Base-by-base conservation (phyloP, 2,113 vertebrate genomes). In the Macroglossus sobrinus region DNA sequence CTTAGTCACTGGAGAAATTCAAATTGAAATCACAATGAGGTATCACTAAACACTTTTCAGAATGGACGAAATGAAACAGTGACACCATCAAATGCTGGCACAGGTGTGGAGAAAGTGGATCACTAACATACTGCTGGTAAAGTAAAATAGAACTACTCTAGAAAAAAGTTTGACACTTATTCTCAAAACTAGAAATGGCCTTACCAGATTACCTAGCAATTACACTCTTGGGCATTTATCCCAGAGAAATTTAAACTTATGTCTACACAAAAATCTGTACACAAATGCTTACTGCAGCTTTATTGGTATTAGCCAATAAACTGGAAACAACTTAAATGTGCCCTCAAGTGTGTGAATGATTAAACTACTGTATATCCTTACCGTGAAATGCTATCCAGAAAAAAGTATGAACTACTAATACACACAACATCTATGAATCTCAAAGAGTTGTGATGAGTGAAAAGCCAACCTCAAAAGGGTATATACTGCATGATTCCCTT, bases 181-280 rank as follows among this genome's bases (percentile, higher is more conserved):
- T 69, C 53, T 93, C 71, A 80, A 89, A 95, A 91, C n/a, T 75
- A 68, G 75, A 96, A 90, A 61, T 43, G 15, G 7, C 63, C 68
- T 66, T 57, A 53, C 4, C 21, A 43, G n/a, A 57, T 59, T 22
- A 79, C 28, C 26, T 14, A 57, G 22, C 28, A 85, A 59, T 3
- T 64, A 6, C 19, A 69, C 14, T 55, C 57, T 50, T 89, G 18
- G 43, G 19, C 15, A 92, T 78, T 71, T 89, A 84, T 53, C 35
- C 43, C 10, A 64, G 24, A 84, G 30, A 84, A 84, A 63, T 84
- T 4, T 85, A 89, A 93, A 43, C 6, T 7, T 84, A 63, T 13
- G 11, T 72, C 18, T 26, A n/a, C 26, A 79, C 35, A 85, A 90
- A 89, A 90, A 66, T 35, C 33, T 72, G 35, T 53, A 69, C 0